These are phyloP conservation scores for Zaprionus lachaisei DNA, from an alignment of 1,140 invertebrate genomes.

Conservation along the genomic window DNA sequence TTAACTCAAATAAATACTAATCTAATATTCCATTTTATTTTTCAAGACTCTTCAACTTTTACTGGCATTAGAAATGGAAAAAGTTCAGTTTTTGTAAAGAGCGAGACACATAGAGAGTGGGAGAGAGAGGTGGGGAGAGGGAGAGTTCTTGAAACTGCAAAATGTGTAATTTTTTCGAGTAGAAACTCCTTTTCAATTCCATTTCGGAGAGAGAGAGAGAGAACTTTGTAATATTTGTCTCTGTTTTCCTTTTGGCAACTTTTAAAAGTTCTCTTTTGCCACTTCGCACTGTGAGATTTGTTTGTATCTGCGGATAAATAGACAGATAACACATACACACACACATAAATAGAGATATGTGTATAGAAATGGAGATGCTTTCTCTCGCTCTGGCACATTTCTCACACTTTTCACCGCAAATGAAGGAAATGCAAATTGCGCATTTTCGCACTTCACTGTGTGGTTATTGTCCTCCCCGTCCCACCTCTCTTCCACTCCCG, in stretches of 20 bases:
- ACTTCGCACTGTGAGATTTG: constrained; percentile 1
- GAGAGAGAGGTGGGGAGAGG: too few species aligned
- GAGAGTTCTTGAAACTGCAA: background rate
- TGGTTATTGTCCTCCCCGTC: background rate
- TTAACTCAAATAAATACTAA: constrained; percentile 4
- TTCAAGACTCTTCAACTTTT: constrained; percentile 3
- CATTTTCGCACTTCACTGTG: constrained; percentile 34
- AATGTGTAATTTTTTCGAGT: constrained; percentile 3
- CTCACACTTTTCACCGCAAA: constrained; percentile 41
- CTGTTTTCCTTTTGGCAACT: constrained; percentile 9
- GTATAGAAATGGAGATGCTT: constrained; percentile 13
- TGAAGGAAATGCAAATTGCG: constrained; percentile 52
- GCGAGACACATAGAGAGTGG: background rate
- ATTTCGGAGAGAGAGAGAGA: background rate
- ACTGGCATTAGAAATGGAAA: background rate
- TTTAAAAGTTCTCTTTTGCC: background rate
- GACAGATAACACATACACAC: background rate
- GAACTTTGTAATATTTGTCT: constrained; percentile 1
- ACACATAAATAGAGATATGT: background rate
- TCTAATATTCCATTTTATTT: constrained; percentile 6
- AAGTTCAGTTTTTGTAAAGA: background rate
- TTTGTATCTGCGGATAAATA: constrained; percentile 8
- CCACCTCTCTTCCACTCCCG: background rate
- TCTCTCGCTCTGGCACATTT: constrained; percentile 25
- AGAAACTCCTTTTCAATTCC: constrained; percentile 6